Percentiles rank a stretch among this genome's conserved stretches.
Evolutionary conservation across 2,888 invertebrate species (phyloP).

Genomic region (Apoda limacodes): DNA sequence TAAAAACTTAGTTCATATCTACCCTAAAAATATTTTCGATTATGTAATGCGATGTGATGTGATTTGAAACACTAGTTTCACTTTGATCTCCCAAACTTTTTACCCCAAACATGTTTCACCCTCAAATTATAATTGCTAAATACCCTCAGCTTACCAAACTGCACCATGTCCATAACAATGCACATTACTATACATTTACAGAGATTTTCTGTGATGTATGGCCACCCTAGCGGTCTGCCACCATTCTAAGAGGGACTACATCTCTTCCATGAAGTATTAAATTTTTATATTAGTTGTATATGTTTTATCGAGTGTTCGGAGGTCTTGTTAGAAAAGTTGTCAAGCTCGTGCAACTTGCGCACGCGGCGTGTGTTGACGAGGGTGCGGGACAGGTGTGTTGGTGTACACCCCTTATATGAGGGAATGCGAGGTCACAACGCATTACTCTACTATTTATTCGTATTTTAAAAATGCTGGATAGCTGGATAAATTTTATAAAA

Average conservation of each 20-base stretch:
- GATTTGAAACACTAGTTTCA: no score
- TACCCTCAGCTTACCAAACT: no score
- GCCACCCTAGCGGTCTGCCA: conserved; percentile 32
- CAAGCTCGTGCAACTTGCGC: conserved; percentile 39
- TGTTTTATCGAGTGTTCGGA: conserved; percentile 16
- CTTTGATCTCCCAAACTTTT: no score
- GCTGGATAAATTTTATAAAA: no score
- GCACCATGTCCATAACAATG: conserved; percentile 52
- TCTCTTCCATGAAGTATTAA: conserved; percentile 11
- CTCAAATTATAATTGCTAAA: no score
- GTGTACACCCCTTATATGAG: conserved; percentile 58
- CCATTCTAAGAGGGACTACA: conserved; percentile 31
- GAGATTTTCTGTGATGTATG: conserved; percentile 43
- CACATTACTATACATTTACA: conserved; percentile 47
- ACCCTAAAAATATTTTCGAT: no score
- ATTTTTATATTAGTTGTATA: conserved; percentile 3
- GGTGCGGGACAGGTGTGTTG: conserved; percentile 64
- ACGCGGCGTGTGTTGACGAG: conserved; percentile 58
- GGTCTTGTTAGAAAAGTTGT: conserved; percentile 35
- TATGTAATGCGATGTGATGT: no score
- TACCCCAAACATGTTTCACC: no score
- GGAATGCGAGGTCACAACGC: conserved; percentile 51
- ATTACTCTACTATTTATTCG: conserved; percentile 45
- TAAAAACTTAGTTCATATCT: no score
- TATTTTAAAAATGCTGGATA: no score